These are phyloP conservation scores for Megalurothrips usitatus DNA, from an alignment of 2,888 invertebrate species.

Conservation along the genomic window DNA sequence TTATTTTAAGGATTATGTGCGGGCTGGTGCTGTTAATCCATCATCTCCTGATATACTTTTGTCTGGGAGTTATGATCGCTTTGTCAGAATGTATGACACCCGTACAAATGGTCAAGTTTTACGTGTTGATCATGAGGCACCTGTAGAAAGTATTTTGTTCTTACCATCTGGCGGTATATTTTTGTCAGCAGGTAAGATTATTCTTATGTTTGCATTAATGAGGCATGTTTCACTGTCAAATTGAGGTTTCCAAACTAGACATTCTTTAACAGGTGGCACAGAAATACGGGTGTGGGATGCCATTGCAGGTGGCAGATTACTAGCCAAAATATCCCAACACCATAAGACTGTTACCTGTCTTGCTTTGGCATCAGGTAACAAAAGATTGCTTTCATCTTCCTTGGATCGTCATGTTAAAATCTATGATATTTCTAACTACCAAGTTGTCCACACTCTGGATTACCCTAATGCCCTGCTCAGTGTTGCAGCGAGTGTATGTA, in stretches of 20 bases:
- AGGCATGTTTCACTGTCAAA: neutral
- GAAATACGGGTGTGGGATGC: slow-evolving; percentile 92
- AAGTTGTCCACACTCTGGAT: slow-evolving; percentile 81
- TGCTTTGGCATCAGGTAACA: slow-evolving; percentile 73
- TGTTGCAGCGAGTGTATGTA: slow-evolving; percentile 63
- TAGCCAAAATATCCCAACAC: slow-evolving; percentile 83
- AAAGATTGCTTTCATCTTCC: slow-evolving; percentile 80
- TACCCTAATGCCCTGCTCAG: slow-evolving; percentile 89
- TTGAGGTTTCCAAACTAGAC: no score
- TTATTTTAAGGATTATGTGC: slow-evolving; percentile 64
- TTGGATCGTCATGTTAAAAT: slow-evolving; percentile 92
- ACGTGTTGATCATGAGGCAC: slow-evolving; percentile 78
- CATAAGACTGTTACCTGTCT: slow-evolving; percentile 93
- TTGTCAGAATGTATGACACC: slow-evolving; percentile 81
- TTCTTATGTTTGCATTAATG: neutral
- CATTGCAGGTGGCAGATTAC: slow-evolving; percentile 75
- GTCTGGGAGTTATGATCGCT: slow-evolving; percentile 86
- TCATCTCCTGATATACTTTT: slow-evolving; percentile 69
- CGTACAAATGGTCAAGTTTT: slow-evolving; percentile 64
- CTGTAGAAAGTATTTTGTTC: slow-evolving; percentile 83
- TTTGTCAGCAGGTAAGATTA: slow-evolving; percentile 68
- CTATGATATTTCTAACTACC: slow-evolving; percentile 80
- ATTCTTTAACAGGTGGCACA: slow-evolving; percentile 61
- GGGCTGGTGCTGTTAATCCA: slow-evolving; percentile 77
- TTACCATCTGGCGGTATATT: slow-evolving; percentile 86